Evolutionary conservation across 2,797 vertebrate genomes (phyloP).

Genomic region (Danio choprae): DNA sequence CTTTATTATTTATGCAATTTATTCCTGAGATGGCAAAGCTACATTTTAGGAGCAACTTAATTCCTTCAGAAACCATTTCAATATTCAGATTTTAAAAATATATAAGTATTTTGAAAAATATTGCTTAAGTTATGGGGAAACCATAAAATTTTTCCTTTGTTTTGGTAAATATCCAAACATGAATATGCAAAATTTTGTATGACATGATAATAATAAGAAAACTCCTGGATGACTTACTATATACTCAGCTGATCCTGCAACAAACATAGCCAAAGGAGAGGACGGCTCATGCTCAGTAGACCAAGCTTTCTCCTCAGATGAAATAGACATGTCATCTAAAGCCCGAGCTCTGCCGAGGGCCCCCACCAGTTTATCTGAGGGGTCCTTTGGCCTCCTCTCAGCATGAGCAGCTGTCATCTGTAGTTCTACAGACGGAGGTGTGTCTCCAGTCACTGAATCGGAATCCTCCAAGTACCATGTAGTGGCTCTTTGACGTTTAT

Average conservation of each 20-base stretch:
- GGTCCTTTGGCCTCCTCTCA: conserved; percentile 37
- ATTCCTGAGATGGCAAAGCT: neutral
- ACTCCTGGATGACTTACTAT: neutral
- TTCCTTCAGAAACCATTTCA: too few relatives aligned
- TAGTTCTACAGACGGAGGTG: neutral
- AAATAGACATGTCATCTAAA: conserved; percentile 57
- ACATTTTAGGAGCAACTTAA: too few relatives aligned
- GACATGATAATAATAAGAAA: neutral
- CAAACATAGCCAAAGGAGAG: conserved; percentile 54
- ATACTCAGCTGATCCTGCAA: conserved; percentile 64
- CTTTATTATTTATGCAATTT: neutral
- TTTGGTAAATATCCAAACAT: neutral
- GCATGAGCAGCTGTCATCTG: conserved; percentile 18
- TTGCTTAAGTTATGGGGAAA: neutral
- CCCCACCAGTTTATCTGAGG: neutral
- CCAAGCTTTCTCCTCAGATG: conserved; percentile 69
- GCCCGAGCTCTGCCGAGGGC: neutral
- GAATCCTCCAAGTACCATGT: conserved; percentile 52
- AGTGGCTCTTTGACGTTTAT: conserved; percentile 35
- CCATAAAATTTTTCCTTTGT: neutral
- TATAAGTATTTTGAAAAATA: neutral
- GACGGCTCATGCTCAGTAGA: conserved; percentile 64
- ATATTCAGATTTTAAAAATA: too few relatives aligned
- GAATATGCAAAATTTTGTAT: neutral
- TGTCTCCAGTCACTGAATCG: neutral